A percentile compares a stretch with the other conserved stretches of the same genome.
Conservation (phyloP, 2,888 invertebrate species). For the Rhagophthalmus giganteus region DNA sequence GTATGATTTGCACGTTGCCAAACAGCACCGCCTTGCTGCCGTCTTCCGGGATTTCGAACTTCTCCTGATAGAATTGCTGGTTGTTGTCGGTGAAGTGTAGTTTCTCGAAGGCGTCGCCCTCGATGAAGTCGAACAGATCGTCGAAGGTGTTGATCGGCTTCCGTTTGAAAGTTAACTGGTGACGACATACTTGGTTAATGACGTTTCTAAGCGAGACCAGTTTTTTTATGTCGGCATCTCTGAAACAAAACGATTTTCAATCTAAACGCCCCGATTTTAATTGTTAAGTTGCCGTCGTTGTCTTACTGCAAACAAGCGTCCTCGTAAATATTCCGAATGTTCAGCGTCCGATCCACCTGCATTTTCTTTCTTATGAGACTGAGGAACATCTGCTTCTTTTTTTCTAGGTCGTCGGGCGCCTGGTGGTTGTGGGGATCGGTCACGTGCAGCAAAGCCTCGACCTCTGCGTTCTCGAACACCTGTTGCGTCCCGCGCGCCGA, state of each 20-base stretch:
- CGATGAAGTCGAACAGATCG: slow-evolving; percentile 45
- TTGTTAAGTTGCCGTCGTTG: too few relatives aligned
- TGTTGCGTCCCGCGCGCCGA: slow-evolving; percentile 39
- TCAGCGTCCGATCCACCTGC: slow-evolving; percentile 46
- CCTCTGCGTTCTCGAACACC: slow-evolving; percentile 26
- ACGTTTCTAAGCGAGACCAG: slow-evolving; percentile 46
- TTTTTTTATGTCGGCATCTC: slow-evolving; percentile 43
- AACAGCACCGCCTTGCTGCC: slow-evolving; percentile 51
- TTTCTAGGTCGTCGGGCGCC: slow-evolving; percentile 34
- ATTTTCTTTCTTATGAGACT: slow-evolving; percentile 47
- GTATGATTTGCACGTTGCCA: slow-evolving; percentile 44
- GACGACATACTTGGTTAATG: slow-evolving; percentile 49
- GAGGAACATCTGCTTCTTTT: slow-evolving; percentile 48
- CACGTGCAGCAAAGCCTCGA: slow-evolving; percentile 37
- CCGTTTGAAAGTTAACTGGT: slow-evolving; percentile 39
- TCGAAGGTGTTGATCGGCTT: slow-evolving; percentile 44
- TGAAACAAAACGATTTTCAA: too few relatives aligned
- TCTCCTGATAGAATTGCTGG: slow-evolving; percentile 60
- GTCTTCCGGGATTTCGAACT: slow-evolving; percentile 62
- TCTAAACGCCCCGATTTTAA: too few relatives aligned
- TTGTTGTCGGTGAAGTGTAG: slow-evolving; percentile 48
- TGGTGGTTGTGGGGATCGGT: slow-evolving; percentile 45
- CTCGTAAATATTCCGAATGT: slow-evolving; percentile 47
- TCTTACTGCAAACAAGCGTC: slow-evolving; percentile 47
- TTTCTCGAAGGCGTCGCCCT: slow-evolving; percentile 44